Conservation (phyloP, 1,140 invertebrate genomes). For the Anoplophora glabripennis region DNA sequence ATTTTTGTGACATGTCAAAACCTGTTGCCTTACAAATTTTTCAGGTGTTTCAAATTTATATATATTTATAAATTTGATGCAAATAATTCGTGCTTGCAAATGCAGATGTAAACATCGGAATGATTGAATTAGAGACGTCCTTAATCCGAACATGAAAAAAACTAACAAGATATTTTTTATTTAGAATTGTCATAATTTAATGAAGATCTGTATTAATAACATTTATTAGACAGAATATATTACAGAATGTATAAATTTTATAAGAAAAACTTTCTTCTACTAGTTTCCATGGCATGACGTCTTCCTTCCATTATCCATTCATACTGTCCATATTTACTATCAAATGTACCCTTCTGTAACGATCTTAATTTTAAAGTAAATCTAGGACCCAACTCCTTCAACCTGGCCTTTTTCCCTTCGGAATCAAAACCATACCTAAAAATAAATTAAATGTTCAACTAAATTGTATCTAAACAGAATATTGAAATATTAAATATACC, state of each 20-base stretch:
- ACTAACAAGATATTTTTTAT: too few relatives aligned
- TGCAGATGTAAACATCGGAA: too few relatives aligned
- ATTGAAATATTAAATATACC: slow-evolving; percentile 55
- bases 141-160: too few relatives aligned
- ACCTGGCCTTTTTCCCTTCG: slow-evolving; percentile 72
- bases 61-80: too few relatives aligned
- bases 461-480: too few relatives aligned
- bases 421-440: slow-evolving; percentile 88
- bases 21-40: too few relatives aligned
- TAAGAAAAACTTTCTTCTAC: slow-evolving; percentile 84
- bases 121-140: too few relatives aligned
- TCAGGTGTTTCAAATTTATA: too few relatives aligned
- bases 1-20: too few relatives aligned
- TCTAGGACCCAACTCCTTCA: slow-evolving; percentile 92
- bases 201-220: too few relatives aligned
- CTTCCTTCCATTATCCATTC: slow-evolving; percentile 94
- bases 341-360: slow-evolving; percentile 95
- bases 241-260: slow-evolving; percentile 50
- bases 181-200: too few relatives aligned
- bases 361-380: slow-evolving; percentile 93
- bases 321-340: slow-evolving; percentile 94
- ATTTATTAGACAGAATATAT: background rate
- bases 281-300: slow-evolving; percentile 88
- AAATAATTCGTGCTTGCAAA: too few relatives aligned
- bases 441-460: slow-evolving; percentile 29